A percentile compares a stretch with the other conserved stretches of the same genome.
Evolutionary conservation across 2,888 invertebrate genomes (phyloP).

Genomic region (Sycophila texana): DNA sequence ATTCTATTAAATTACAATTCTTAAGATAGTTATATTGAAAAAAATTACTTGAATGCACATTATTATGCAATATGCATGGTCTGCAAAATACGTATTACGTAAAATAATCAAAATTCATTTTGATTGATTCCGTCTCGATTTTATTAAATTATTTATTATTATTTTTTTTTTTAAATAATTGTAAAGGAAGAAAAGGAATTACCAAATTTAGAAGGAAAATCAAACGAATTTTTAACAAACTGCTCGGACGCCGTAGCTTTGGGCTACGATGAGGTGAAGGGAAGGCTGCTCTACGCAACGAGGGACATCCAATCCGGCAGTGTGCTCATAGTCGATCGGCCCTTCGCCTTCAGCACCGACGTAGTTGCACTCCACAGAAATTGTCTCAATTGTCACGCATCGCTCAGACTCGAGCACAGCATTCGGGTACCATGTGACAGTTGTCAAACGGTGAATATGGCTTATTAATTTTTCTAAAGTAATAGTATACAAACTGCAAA

Average conservation of each 20-base stretch:
- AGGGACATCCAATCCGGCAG: slow-evolving; percentile 73
- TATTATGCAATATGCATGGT: neutral
- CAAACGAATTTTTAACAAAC: slow-evolving; percentile 61
- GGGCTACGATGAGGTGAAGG: slow-evolving; percentile 63
- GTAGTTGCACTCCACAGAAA: slow-evolving; percentile 65
- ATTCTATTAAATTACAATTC: neutral
- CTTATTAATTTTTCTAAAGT: too few relatives aligned
- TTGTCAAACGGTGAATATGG: slow-evolving; percentile 67
- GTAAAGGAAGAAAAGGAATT: slow-evolving; percentile 19
- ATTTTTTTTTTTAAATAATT: neutral
- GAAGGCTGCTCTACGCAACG: slow-evolving; percentile 75
- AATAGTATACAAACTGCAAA: too few relatives aligned
- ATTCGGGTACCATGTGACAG: slow-evolving; percentile 67
- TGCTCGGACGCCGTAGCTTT: slow-evolving; percentile 68
- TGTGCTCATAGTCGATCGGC: slow-evolving; percentile 69
- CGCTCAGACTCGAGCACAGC: slow-evolving; percentile 60
- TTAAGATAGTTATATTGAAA: neutral
- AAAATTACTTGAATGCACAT: neutral
- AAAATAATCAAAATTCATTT: neutral
- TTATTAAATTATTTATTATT: neutral
- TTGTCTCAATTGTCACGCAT: slow-evolving; percentile 70
- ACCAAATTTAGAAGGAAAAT: slow-evolving; percentile 59
- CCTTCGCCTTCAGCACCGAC: slow-evolving; percentile 70
- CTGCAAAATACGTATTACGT: neutral
- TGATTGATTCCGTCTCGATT: too few relatives aligned